Base-by-base conservation (phyloP, 2,888 invertebrate species). In the Formica aserva region DNA sequence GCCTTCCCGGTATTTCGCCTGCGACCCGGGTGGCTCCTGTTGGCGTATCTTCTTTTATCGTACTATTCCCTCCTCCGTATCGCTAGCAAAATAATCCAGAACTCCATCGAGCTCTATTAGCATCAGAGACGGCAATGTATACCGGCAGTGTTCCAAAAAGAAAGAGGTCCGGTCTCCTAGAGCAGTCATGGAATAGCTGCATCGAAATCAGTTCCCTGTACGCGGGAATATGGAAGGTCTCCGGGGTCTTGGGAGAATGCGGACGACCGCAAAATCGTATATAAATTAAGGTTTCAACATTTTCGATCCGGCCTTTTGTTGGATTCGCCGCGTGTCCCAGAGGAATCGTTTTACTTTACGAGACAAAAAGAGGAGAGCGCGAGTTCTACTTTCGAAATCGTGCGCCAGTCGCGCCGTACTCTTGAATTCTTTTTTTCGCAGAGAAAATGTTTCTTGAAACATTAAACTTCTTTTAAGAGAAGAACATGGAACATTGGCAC, bases 41-140 rank as follows among this genome's bases (percentile, higher is more conserved):
- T 67, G 60, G 82, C 85, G 71, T 86, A 87, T 87, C 87, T 86
- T 80, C 32, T 57, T 90, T 85, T 86, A 82, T 85, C 84, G 85
- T 85, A 66, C 35, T 22, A 55, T 38, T 29, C 67, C 57, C 13
- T 48, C 18, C 48, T 18, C 8, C 2, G 8, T 52, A 74, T 81
- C 35, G 45, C 71, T 86, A 81, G 89, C 84, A 82, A 90, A 92
- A 92, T 92, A 92, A 91, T 92, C 91, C 87, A 85, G 88, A 91
- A 92, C 13, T 41, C 13, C 41, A 93, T 93, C 91, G 91, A 86
- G 90, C 85, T 92, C 91, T 93, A 93, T 94, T 94, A 93, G 93
- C 94, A 94, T 94, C 90, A 87, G 88, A 91, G 90, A 91, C 71
- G 71, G 41, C 35, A 35, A 6, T 91, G 90, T 87, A 80, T 45